Evolutionary conservation across 2,113 vertebrate genomes (phyloP).

Genomic region (Echinops telfairi): DNA sequence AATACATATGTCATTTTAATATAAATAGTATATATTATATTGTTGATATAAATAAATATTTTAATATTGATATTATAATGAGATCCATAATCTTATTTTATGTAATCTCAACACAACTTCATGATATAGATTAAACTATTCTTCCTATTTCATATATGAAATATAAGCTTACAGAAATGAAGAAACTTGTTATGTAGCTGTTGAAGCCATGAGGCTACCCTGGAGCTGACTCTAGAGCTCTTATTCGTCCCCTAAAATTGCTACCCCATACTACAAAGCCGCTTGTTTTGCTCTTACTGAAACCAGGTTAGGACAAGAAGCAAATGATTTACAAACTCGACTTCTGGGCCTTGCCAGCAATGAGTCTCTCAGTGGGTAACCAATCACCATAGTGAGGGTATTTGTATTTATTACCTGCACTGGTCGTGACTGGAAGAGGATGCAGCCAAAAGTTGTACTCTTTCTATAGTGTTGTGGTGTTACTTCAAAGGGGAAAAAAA

Average conservation of each 20-base stretch:
- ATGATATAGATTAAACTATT: background rate
- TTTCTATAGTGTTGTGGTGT: background rate
- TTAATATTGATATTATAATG: background rate
- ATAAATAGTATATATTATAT: no score
- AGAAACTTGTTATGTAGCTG: background rate
- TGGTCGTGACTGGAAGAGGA: background rate
- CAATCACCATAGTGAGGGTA: background rate
- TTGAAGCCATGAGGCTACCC: background rate
- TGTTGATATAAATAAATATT: background rate
- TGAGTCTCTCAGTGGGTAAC: background rate
- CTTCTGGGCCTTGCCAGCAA: background rate
- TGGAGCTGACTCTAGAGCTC: no score
- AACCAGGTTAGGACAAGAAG: background rate
- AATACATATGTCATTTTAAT: no score
- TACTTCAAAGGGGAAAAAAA: background rate
- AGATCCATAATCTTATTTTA: background rate
- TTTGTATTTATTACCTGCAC: background rate
- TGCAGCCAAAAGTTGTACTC: background rate
- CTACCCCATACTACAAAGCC: no score
- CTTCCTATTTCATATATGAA: constrained; percentile 41
- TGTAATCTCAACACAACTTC: constrained; percentile 25
- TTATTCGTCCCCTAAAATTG: no score
- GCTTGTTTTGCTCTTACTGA: no score
- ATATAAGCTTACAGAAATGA: constrained; percentile 27
- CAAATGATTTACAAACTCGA: constrained; percentile 46